These are phyloP conservation scores for Eulithis testata DNA, from an alignment of 2,888 invertebrate species.

Conservation along the genomic window DNA sequence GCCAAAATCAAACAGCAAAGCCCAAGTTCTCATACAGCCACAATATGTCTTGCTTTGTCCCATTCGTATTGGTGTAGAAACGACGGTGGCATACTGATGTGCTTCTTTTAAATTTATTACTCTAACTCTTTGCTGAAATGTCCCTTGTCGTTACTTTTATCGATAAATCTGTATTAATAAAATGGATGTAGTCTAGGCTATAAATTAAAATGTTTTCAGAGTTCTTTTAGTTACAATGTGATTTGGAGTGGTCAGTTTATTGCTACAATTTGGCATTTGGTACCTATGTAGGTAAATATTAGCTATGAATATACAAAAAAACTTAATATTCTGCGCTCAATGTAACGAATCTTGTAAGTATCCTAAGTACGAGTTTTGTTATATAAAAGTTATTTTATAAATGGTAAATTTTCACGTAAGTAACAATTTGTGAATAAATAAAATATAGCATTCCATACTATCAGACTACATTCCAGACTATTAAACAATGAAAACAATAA, in stretches of 20 bases:
- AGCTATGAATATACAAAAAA: no score
- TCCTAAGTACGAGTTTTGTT: no score
- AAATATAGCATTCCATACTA: background rate
- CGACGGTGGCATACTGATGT: constrained; percentile 79
- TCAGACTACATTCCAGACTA: background rate
- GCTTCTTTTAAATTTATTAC: constrained; percentile 80
- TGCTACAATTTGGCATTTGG: constrained; percentile 7
- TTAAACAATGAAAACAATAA: background rate
- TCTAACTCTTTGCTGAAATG: constrained; percentile 35
- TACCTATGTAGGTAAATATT: no score
- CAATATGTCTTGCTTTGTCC: constrained; percentile 80
- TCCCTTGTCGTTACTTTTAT: constrained; percentile 30
- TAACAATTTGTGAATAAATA: no score
- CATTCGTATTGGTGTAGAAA: constrained; percentile 63
- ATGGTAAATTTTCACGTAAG: no score
- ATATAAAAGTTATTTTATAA: no score
- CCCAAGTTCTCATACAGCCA: constrained; percentile 58
- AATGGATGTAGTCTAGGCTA: constrained; percentile 32
- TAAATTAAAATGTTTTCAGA: constrained; percentile 33
- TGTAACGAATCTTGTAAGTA: no score
- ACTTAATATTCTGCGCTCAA: no score
- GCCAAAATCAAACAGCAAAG: constrained; percentile 49
- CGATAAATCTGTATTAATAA: constrained; percentile 37
- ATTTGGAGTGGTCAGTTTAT: constrained; percentile 24
- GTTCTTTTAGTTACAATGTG: constrained; percentile 22